These are phyloP conservation scores for Calvadosia cruxmelitensis DNA, from an alignment of 30 jellyfish, hydroid and myxozoan species.

Conservation along the genomic window DNA sequence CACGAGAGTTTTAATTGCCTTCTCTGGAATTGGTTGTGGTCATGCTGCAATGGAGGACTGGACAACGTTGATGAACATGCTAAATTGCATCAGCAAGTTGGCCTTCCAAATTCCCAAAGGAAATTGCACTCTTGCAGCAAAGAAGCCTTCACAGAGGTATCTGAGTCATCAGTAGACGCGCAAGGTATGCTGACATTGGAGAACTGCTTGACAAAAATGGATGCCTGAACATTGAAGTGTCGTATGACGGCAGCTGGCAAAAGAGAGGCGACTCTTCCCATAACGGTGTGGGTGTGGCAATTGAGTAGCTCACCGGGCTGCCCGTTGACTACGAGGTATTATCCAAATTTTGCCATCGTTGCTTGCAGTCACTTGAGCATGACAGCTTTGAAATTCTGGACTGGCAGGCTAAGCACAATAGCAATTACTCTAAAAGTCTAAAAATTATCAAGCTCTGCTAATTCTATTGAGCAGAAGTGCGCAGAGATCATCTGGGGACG, in stretches of 20 bases:
- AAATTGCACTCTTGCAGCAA: neutral
- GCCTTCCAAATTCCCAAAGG: neutral
- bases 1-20: conserved; percentile 8
- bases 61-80: conserved; percentile 29
- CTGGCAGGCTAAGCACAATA: conserved; percentile 12
- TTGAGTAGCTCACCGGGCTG: conserved; percentile 27
- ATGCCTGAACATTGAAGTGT: conserved; percentile 9
- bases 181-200: conserved; percentile 3
- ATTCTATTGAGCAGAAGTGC: conserved; percentile 26
- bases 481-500: conserved; percentile 16
- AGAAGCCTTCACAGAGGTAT: neutral
- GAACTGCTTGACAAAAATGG: conserved; percentile 7
- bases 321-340: conserved; percentile 28
- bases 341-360: conserved; percentile 12
- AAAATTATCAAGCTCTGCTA: conserved; percentile 13
- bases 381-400: neutral
- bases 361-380: conserved; percentile 7
- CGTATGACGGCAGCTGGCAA: conserved; percentile 32
- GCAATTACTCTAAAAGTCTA: conserved; percentile 4
- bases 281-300: conserved; percentile 25
- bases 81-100: conserved; percentile 12
- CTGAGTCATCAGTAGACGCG: neutral
- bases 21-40: conserved; percentile 28
- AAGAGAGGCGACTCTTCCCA: conserved; percentile 43
- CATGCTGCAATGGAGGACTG: conserved; percentile 23